phyloP scores from a whole-genome alignment of 2,113 vertebrate genomes.

The Lagopus leucura region DNA sequence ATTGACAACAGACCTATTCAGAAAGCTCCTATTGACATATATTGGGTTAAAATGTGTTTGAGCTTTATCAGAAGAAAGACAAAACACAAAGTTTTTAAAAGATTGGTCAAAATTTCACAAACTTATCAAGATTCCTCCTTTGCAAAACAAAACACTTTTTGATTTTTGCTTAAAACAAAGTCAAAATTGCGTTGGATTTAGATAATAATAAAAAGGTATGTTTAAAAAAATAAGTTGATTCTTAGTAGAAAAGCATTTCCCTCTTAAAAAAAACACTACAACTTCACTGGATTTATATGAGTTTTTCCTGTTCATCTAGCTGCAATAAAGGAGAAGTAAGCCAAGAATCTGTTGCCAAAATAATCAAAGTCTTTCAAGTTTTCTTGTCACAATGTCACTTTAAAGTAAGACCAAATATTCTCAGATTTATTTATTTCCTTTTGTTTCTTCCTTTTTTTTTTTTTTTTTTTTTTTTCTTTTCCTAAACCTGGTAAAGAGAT shows the following conservation, averaged over 20 bases:
- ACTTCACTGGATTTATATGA: background rate
- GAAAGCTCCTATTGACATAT: background rate
- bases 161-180: background rate
- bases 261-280: background rate
- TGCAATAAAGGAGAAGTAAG: background rate
- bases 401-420: background rate
- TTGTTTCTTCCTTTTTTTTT: too few relatives aligned
- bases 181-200: background rate
- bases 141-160: background rate
- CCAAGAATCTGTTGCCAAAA: background rate
- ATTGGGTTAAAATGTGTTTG: background rate
- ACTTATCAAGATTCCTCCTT: background rate
- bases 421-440: background rate
- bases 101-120: background rate
- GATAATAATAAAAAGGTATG: background rate
- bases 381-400: background rate
- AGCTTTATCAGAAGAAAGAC: background rate
- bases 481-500: background rate
- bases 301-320: background rate
- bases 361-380: background rate
- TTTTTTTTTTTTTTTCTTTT: background rate
- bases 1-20: background rate
- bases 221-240: background rate
- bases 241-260: rapidly evolving
- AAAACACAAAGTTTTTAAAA: background rate